phyloP scores from a whole-genome alignment of 2,113 vertebrate genomes.

The Circaetus cinerascens region DNA sequence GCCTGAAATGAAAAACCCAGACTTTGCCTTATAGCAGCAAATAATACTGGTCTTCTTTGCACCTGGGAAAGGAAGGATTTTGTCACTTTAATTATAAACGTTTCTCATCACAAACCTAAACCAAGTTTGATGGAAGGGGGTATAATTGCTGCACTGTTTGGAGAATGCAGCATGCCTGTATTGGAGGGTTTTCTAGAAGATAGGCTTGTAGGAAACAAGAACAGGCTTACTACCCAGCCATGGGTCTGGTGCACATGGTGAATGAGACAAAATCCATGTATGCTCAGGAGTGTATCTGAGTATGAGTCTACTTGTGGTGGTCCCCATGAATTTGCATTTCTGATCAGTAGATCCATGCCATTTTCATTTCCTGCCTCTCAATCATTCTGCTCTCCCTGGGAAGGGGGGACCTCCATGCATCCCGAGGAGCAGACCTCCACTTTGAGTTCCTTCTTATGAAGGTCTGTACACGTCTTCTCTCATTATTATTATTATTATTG shows the following conservation, averaged over 20 bases:
- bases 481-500: background rate
- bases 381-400: background rate
- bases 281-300: background rate
- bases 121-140: background rate
- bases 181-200: background rate
- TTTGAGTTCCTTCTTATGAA: background rate
- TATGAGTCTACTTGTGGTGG: background rate
- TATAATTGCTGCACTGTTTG: background rate
- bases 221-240: background rate
- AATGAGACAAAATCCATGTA: background rate
- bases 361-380: background rate
- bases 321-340: background rate
- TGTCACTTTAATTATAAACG: background rate
- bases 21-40: background rate
- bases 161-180: background rate
- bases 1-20: background rate
- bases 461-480: background rate
- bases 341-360: background rate
- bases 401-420: background rate
- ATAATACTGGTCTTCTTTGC: background rate
- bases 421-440: background rate
- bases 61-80: background rate
- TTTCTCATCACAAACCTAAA: background rate
- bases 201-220: background rate
- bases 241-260: accelerated